These are phyloP conservation scores for Nymphicus hollandicus DNA, from an alignment of 2,113 vertebrate species.

Conservation along the genomic window DNA sequence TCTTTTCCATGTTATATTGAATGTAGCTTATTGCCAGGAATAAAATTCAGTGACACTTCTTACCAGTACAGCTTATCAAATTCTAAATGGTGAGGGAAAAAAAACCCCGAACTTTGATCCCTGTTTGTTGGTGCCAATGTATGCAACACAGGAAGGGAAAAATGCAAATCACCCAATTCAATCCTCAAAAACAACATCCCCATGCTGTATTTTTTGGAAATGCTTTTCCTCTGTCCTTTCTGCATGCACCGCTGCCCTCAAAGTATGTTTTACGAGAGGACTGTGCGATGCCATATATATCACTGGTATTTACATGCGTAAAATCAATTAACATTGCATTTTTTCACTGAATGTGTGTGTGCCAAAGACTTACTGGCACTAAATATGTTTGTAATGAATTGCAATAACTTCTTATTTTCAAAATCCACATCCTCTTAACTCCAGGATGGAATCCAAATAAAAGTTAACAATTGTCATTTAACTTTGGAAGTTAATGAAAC, in stretches of 20 bases:
- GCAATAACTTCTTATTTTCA: constrained; percentile 10
- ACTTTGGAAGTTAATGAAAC: not conserved
- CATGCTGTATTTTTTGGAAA: not conserved
- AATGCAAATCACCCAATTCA: fast-evolving
- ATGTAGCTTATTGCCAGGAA: not conserved
- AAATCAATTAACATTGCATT: not conserved
- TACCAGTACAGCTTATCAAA: not conserved
- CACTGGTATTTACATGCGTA: not conserved
- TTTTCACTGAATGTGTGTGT: constrained; percentile 23
- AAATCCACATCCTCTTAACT: constrained; percentile 7
- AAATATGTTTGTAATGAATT: not conserved
- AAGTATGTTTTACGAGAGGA: not conserved
- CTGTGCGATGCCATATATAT: not conserved
- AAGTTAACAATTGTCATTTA: not conserved
- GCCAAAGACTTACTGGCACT: constrained; percentile 11
- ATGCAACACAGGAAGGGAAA: not conserved
- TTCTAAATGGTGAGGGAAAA: not conserved
- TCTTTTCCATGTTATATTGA: not conserved
- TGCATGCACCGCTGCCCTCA: not conserved
- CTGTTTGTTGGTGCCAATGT: not conserved
- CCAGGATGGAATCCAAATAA: not conserved
- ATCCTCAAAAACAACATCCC: not conserved
- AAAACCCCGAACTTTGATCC: fast-evolving
- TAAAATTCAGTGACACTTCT: not conserved
- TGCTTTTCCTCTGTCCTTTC: not conserved